phyloP scores from a whole-genome alignment of 2,797 vertebrate genomes.

The Synaphobranchus kaupii region DNA sequence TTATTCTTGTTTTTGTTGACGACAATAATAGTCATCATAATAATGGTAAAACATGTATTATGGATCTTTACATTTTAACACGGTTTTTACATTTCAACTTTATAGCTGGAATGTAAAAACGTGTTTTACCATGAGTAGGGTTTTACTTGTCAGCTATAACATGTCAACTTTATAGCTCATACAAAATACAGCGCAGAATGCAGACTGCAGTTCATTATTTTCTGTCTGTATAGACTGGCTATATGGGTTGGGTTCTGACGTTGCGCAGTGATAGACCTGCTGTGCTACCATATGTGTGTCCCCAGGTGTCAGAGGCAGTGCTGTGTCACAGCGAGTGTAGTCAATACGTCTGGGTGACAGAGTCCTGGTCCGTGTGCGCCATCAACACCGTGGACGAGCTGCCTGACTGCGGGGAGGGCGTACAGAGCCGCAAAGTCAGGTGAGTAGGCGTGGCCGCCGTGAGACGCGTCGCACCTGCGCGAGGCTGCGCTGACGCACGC shows the following conservation, averaged over 20 bases:
- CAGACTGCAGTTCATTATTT: background rate
- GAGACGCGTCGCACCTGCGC: background rate
- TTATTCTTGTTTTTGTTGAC: background rate
- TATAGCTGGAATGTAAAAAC: too few relatives aligned
- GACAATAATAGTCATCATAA: background rate
- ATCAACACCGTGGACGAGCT: constrained; percentile 70
- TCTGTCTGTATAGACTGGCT: background rate
- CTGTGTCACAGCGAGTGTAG: constrained; percentile 81
- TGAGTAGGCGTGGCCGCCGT: constrained; percentile 49
- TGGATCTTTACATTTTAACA: too few relatives aligned
- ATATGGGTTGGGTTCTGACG: background rate
- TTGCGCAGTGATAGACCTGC: background rate
- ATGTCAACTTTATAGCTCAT: background rate
- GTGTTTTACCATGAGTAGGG: too few relatives aligned
- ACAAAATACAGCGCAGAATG: background rate
- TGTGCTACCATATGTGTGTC: constrained; percentile 26
- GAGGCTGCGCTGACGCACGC: background rate
- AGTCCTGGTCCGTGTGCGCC: constrained; percentile 79
- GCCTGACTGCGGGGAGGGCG: constrained; percentile 76
- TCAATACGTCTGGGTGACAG: constrained; percentile 78
- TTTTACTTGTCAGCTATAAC: background rate
- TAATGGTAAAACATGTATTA: background rate
- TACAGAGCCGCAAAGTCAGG: constrained; percentile 77
- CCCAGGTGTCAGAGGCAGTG: constrained; percentile 81
- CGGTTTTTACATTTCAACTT: too few relatives aligned